phyloP scores from a whole-genome alignment of 2,888 invertebrate species.

The Pocota personata region DNA sequence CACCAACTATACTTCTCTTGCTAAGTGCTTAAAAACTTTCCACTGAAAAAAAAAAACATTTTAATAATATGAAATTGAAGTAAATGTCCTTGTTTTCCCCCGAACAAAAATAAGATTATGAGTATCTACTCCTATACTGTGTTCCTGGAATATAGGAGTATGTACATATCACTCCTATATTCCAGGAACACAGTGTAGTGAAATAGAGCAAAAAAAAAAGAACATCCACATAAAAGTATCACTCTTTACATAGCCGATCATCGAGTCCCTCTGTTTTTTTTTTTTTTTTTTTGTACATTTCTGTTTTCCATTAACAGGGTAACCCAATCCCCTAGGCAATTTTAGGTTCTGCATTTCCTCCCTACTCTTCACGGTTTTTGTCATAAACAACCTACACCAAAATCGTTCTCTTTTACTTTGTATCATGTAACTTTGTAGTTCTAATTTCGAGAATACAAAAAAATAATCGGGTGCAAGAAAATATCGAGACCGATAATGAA shows the following conservation, averaged over 20 bases:
- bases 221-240: slow-evolving; percentile 8
- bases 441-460: too few species aligned
- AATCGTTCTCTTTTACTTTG: background rate
- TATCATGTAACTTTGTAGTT: background rate
- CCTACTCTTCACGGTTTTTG: background rate
- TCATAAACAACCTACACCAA: background rate
- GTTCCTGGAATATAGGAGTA: background rate
- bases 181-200: too few species aligned
- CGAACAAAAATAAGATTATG: background rate
- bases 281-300: background rate
- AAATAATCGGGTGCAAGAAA: too few species aligned
- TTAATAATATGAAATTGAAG: slow-evolving; percentile 12
- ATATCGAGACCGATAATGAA: too few species aligned
- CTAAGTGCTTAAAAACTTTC: too few species aligned
- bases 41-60: too few species aligned
- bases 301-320: slow-evolving; percentile 31
- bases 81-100: background rate
- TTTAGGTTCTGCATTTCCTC: background rate
- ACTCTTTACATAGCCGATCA: slow-evolving; percentile 43
- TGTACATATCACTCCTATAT: slow-evolving; percentile 11
- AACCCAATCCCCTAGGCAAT: slow-evolving; percentile 22
- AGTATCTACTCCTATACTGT: too few species aligned
- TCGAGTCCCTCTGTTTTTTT: slow-evolving; percentile 15
- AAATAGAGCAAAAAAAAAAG: slow-evolving; percentile 1
- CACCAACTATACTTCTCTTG: too few species aligned